These are phyloP conservation scores for Blera fallax DNA, from an alignment of 2,888 invertebrate genomes.

Conservation along the genomic window DNA sequence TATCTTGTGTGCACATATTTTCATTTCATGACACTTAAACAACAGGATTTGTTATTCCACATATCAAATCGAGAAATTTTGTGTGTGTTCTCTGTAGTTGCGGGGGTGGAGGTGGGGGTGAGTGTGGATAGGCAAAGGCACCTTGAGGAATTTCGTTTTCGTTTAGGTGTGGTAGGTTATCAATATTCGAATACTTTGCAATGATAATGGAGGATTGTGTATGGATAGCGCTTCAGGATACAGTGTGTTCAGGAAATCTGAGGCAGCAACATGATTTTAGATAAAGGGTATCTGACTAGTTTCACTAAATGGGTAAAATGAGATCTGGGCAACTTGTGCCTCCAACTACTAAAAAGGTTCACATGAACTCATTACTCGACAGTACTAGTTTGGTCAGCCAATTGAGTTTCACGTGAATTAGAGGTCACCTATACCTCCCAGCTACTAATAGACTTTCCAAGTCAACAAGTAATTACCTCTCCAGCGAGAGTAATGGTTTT, in stretches of 20 bases:
- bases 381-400: too few species aligned
- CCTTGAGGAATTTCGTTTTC: conserved; percentile 22
- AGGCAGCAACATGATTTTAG: too few species aligned
- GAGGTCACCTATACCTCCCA: too few species aligned
- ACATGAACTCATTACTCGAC: too few species aligned
- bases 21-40: conserved; percentile 56
- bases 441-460: too few species aligned
- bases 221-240: background rate
- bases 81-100: background rate
- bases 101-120: background rate
- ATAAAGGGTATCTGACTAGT: too few species aligned
- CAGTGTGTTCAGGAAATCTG: conserved; percentile 1
- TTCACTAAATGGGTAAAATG: too few species aligned
- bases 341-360: too few species aligned
- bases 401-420: too few species aligned
- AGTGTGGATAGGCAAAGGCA: conserved; percentile 9
- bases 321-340: too few species aligned
- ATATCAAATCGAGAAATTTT: conserved; percentile 30
- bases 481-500: too few species aligned
- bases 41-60: conserved; percentile 48
- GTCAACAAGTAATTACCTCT: too few species aligned
- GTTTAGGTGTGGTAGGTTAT: conserved; percentile 3
- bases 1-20: conserved; percentile 24
- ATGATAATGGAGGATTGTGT: background rate
- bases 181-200: conserved; percentile 32